Percentiles rank a stretch among this genome's conserved stretches.
Conservation (phyloP, 2,888 invertebrate genomes). For the Tetropium fuscum region DNA sequence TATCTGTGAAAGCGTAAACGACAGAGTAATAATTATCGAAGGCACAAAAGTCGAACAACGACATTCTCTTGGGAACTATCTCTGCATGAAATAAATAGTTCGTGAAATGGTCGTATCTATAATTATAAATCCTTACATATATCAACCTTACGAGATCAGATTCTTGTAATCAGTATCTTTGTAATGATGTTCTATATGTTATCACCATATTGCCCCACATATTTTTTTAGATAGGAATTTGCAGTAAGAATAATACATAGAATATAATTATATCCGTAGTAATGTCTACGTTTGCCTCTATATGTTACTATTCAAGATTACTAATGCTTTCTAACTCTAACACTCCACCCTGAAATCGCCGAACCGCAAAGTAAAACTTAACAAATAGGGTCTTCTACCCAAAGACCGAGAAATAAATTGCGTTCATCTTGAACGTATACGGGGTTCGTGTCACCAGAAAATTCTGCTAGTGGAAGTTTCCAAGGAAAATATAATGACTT, state of each 20-base stretch:
- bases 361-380: conserved; percentile 24
- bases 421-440: conserved; percentile 23
- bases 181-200: no score
- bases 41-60: no score
- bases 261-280: background rate
- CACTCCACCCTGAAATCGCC: conserved; percentile 3
- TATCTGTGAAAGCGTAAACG: no score
- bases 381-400: conserved; percentile 26
- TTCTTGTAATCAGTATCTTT: no score
- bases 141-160: no score
- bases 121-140: no score
- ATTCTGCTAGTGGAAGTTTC: conserved; percentile 11
- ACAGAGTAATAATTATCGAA: no score
- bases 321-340: conserved; percentile 9
- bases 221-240: no score
- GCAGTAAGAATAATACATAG: background rate
- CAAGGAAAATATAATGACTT: background rate
- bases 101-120: no score
- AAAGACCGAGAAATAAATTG: conserved; percentile 22
- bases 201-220: no score
- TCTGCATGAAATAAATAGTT: no score
- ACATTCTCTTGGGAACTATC: no score
- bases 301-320: conserved; percentile 3
- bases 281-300: background rate
- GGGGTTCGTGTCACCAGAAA: conserved; percentile 17